These are phyloP conservation scores for Lydus trimaculatus DNA, from an alignment of 2,888 invertebrate genomes.

Conservation along the genomic window DNA sequence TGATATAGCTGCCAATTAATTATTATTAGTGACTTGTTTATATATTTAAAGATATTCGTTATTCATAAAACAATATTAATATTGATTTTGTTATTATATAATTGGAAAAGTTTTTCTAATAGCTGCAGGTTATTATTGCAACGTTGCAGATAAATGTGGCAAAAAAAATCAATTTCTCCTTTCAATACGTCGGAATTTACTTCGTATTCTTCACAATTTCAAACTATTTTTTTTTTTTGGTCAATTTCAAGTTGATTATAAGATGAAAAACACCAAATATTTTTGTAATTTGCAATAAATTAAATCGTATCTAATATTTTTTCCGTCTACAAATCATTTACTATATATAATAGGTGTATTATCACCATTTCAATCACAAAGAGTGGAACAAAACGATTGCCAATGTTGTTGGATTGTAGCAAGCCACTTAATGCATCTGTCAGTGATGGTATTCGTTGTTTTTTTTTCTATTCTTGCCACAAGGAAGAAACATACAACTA, in stretches of 20 bases:
- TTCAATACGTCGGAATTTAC: background rate
- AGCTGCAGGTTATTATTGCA: background rate
- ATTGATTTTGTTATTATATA: background rate
- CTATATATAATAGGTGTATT: slow-evolving; percentile 30
- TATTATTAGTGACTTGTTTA: background rate
- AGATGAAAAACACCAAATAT: background rate
- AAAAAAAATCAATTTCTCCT: background rate
- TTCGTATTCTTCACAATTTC: background rate
- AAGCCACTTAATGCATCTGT: background rate
- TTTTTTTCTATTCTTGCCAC: background rate
- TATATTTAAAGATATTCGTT: background rate
- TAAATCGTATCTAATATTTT: slow-evolving; percentile 22
- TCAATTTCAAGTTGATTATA: background rate
- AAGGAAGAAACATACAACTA: background rate
- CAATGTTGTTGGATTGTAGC: background rate
- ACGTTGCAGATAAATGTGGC: background rate
- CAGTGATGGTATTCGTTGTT: background rate
- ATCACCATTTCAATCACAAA: slow-evolving; percentile 30
- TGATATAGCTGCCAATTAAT: background rate
- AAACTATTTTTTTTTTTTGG: no score
- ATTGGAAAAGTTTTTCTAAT: background rate
- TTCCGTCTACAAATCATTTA: slow-evolving; percentile 29
- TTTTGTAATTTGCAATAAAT: slow-evolving; percentile 32
- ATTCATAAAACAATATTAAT: background rate
- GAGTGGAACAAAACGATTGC: background rate